Conservation (phyloP, 1,140 invertebrate genomes). For the Bombus waltoni region DNA sequence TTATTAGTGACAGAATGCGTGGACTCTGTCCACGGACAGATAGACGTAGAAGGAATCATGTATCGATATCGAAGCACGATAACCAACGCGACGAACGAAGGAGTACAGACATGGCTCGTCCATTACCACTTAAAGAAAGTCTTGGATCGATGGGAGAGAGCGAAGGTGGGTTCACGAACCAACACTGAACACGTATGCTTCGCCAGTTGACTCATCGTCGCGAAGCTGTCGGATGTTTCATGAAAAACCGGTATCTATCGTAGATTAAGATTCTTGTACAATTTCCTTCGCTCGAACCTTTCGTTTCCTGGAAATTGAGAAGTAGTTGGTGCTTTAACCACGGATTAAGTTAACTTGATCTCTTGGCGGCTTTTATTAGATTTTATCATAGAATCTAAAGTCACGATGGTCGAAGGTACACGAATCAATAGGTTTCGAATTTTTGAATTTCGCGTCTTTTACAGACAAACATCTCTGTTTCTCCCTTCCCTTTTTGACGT, state of each 20-base stretch:
- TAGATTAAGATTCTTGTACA: background rate
- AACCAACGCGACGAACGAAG: conserved; percentile 34
- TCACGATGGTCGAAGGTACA: background rate
- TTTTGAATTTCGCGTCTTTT: too few species aligned
- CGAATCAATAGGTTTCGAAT: too few species aligned
- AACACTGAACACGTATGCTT: conserved; percentile 48
- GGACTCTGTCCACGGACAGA: conserved; percentile 8
- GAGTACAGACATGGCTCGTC: conserved; percentile 70
- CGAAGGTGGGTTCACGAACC: conserved; percentile 58
- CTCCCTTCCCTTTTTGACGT: too few species aligned
- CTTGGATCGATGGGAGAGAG: conserved; percentile 53
- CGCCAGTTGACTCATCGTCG: conserved; percentile 65
- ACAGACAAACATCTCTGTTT: too few species aligned
- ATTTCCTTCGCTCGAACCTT: background rate
- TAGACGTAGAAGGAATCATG: conserved; percentile 33
- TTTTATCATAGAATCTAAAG: background rate
- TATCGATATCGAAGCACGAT: conserved; percentile 42
- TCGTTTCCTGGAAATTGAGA: conserved; percentile 10
- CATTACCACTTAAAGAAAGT: conserved; percentile 64
- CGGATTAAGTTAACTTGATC: background rate
- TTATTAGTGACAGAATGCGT: conserved; percentile 25
- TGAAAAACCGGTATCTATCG: conserved; percentile 38
- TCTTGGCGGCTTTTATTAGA: background rate
- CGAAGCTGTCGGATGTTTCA: conserved; percentile 49
- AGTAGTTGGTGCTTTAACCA: background rate